Base-by-base conservation (phyloP, 2,888 invertebrate genomes). In the Chrysopilus asiliformis region DNA sequence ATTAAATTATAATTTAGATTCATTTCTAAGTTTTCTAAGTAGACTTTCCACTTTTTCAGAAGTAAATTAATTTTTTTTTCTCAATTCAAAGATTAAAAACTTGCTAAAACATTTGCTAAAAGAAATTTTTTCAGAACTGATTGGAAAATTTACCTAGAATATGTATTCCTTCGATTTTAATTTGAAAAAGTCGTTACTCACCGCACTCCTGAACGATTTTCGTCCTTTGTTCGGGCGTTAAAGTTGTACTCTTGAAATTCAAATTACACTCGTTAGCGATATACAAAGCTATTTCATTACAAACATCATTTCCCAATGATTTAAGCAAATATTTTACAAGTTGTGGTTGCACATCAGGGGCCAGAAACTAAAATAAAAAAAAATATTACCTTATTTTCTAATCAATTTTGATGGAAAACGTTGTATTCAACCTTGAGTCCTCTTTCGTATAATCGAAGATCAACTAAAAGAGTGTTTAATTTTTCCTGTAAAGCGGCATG, bases 241-340 rank as follows among this genome's bases (percentile, higher is more conserved):
- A 57, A 32, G 54, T 56, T 15, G 66, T 60, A 10, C 66, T 70
- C 46, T 70, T 71, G 10, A 74, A 58, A 40, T 70, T 72, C 8
- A 74, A 58, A 47, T 77, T 76, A 48, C 75, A 76, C 56, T 86
- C 85, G 47, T 73, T 73, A 1, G 84, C 80, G 34, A 84, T 71
- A 59, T 87, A 82, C 49, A 76, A 72, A 43, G 86, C 72, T 34
- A 90, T 70, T 50, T 84, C 79, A 40, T 79, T 80, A 12, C 79
- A 70, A 39, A 89, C 72, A 52, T 94, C 93, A 18, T 80, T 72
- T 30, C 87, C 85, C 30, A 87, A 64, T 0, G 86, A 77, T 61
- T 86, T 87, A 19, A 93, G 60, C 28, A 94, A 65, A 64, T 93
- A 89, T 58, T 86, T 89, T 1, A 73, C 68, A 45, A 91, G 66